These are phyloP conservation scores for Baryphthengus martii DNA, from an alignment of 2,113 vertebrate species.

Conservation along the genomic window DNA sequence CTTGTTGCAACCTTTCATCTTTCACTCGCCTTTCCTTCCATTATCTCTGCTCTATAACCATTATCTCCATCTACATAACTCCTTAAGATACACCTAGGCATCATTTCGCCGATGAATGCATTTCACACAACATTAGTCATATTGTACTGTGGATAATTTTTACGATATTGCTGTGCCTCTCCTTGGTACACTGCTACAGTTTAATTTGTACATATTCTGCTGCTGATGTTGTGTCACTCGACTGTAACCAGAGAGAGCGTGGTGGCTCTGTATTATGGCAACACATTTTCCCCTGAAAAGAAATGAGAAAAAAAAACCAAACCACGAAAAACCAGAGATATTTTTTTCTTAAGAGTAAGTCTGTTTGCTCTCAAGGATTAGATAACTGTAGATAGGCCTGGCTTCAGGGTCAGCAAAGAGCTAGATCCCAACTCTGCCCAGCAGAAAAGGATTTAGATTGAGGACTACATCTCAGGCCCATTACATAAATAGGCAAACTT, in stretches of 20 bases:
- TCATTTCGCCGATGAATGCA: constrained; percentile 51
- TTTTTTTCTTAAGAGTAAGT: not conserved
- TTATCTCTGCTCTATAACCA: constrained; percentile 48
- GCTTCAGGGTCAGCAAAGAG: not conserved
- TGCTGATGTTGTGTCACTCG: constrained; percentile 21
- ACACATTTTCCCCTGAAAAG: not conserved
- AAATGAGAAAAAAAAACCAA: not conserved
- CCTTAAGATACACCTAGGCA: constrained; percentile 60
- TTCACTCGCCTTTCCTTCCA: constrained; percentile 23
- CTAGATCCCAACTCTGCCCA: not conserved
- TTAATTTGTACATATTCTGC: constrained; percentile 58
- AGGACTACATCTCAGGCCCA: not conserved
- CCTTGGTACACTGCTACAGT: constrained; percentile 35
- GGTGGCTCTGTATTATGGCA: not conserved
- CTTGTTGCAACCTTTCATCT: constrained; percentile 52
- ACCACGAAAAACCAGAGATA: no score
- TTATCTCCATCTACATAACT: constrained; percentile 61
- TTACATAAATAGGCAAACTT: not conserved
- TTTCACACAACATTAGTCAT: constrained; percentile 69
- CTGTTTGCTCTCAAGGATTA: not conserved
- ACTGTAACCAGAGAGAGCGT: not conserved
- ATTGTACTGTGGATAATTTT: constrained; percentile 59
- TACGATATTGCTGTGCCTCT: constrained; percentile 34
- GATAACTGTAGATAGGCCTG: not conserved
- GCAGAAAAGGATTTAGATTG: not conserved